Percentiles rank a stretch among this genome's conserved stretches.
These are phyloP conservation scores for Halesus radiatus DNA, from an alignment of 1,140 invertebrate genomes.

Conservation along the genomic window DNA sequence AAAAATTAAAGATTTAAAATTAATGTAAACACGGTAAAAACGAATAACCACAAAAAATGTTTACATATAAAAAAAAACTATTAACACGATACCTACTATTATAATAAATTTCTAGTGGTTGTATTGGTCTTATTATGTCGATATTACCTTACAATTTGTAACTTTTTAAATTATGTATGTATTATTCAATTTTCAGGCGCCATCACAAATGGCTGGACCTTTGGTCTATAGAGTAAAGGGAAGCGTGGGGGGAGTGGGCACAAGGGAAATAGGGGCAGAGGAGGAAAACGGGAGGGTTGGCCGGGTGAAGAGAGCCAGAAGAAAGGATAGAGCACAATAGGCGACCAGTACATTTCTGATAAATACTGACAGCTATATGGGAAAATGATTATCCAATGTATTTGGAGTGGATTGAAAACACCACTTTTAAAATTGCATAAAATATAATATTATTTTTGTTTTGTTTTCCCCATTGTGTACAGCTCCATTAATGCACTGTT, in stretches of 20 bases:
- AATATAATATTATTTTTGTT: too few species aligned
- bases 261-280: conserved; percentile 3
- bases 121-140: too few species aligned
- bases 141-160: too few species aligned
- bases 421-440: too few species aligned
- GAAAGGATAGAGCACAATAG: conserved; percentile 37
- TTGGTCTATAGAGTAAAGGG: not conserved
- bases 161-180: not conserved
- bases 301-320: conserved; percentile 19
- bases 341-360: conserved; percentile 32
- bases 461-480: too few species aligned
- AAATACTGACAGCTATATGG: conserved; percentile 32
- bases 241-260: not conserved
- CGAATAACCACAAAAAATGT: too few species aligned
- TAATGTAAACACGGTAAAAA: too few species aligned
- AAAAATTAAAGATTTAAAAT: too few species aligned
- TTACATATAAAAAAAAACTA: too few species aligned
- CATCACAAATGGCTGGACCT: conserved; percentile 24
- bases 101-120: too few species aligned
- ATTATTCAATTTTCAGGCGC: conserved; percentile 3
- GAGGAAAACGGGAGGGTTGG: not conserved
- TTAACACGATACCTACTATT: too few species aligned
- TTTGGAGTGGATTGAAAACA: not conserved
- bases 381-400: conserved; percentile 19
- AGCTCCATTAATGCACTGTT: too few species aligned